Percentiles rank a stretch among this genome's conserved stretches.
phyloP scores from a whole-genome alignment of 1,140 invertebrate genomes.

The Magallana gigas region DNA sequence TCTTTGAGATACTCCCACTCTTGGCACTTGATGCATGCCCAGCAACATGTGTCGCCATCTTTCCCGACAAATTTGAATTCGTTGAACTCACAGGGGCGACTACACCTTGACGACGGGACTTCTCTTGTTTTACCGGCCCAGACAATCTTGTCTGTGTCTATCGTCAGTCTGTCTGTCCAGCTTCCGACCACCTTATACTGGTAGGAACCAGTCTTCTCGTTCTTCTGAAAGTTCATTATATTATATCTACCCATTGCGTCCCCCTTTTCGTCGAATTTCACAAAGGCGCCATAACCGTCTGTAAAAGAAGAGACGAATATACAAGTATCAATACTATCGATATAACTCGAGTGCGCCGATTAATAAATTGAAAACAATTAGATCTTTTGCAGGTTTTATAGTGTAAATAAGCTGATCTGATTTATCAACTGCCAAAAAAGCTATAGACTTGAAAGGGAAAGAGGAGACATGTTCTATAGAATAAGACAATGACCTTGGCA shows the following conservation, averaged over 20 bases:
- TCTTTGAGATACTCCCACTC: constrained; percentile 83
- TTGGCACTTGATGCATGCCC: constrained; percentile 83
- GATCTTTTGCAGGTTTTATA: too few relatives aligned
- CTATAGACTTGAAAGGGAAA: too few relatives aligned
- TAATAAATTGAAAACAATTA: too few relatives aligned
- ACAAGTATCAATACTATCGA: not conserved
- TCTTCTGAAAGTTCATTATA: constrained; percentile 78
- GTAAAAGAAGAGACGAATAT: constrained; percentile 53
- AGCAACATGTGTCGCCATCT: constrained; percentile 92
- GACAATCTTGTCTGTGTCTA: constrained; percentile 69
- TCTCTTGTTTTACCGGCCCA: constrained; percentile 74
- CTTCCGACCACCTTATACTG: constrained; percentile 74
- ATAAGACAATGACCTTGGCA: too few relatives aligned
- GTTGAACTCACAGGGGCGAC: constrained; percentile 83
- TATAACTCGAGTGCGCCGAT: not conserved
- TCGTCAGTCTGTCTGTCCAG: constrained; percentile 69
- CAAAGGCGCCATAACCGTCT: constrained; percentile 75
- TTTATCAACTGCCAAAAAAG: too few relatives aligned
- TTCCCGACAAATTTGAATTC: constrained; percentile 94
- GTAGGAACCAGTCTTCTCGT: constrained; percentile 68
- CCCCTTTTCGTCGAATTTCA: constrained; percentile 79
- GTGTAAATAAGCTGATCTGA: too few relatives aligned
- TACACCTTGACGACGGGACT: constrained; percentile 84
- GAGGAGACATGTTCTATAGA: too few relatives aligned
- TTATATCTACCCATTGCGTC: constrained; percentile 80